Evolutionary conservation across 2,888 invertebrate genomes (phyloP).

Genomic region (Diplolepis rosae): DNA sequence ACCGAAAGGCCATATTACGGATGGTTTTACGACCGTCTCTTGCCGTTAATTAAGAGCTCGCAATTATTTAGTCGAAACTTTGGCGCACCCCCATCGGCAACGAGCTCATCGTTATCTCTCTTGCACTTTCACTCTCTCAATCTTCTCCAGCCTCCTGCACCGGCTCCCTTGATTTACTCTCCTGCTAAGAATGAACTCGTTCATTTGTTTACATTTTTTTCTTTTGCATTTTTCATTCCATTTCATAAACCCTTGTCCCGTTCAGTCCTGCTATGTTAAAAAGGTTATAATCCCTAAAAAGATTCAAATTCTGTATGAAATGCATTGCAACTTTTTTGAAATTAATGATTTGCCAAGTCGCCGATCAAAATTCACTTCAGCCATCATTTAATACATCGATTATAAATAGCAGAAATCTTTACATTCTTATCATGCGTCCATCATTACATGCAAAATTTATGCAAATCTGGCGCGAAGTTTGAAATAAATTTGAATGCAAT

Average conservation of each 20-base stretch:
- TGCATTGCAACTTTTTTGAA: no score
- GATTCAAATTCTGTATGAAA: no score
- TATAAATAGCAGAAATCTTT: no score
- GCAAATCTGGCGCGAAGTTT: no score
- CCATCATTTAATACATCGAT: no score
- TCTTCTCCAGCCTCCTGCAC: conserved; percentile 51
- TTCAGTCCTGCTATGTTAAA: no score
- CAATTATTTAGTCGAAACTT: conserved; percentile 72
- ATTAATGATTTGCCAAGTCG: no score
- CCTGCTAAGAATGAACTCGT: conserved; percentile 55
- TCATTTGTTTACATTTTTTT: conserved; percentile 44
- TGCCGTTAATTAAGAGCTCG: conserved; percentile 73
- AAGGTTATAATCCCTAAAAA: no score
- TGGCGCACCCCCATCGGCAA: conserved; percentile 72
- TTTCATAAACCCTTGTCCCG: neutral
- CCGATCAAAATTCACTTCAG: no score
- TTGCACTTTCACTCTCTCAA: neutral
- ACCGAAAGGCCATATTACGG: conserved; percentile 62
- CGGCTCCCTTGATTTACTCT: conserved; percentile 65
- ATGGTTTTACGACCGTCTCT: conserved; percentile 72
- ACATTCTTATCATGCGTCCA: no score
- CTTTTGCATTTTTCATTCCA: neutral
- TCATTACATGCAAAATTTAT: no score
- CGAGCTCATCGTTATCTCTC: conserved; percentile 53
- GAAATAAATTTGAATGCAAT: no score